Evolutionary conservation across 2,888 invertebrate species (phyloP), one percentile per base, ranked within the genome.

Genomic region (Pyrrhosoma nymphula): DNA sequence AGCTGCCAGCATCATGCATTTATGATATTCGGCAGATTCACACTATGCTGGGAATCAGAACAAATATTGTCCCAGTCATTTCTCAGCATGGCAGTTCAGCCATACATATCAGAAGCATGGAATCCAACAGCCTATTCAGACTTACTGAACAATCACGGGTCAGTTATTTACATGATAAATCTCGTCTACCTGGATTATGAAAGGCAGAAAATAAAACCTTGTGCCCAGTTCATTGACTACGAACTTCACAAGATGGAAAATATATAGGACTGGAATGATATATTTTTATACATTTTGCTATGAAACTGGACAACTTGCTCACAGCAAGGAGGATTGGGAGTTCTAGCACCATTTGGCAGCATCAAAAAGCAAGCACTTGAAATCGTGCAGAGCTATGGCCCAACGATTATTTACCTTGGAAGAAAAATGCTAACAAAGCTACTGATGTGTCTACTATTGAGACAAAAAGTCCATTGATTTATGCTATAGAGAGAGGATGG

Each of bases 281-380:
- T 63, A 91, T 91, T 63, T 90, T 47, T 91, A 63, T 35, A 60
- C 47, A 69, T 93, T 93, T 93, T 47, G 30, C 69, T 69, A 69
- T 47, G 75, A 93, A 93, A 93, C 69, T 93, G 93, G 93, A 93
- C 93, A 93, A 93, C 69, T 93, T 93, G 93, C 93, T 69, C 63
- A 93, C 35, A 56, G 69, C 93, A 93, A 93, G 93, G 47, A 93
- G 93, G 14, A 89, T 89, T 89, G 89, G 93, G 93, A 93, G 75
- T 23, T 93, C 93, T 93, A 93, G 93, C 93, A 93, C 93, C 93
- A 55, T 93, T 93, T 75, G 93, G 93, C 69, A 93, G 93, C 93
- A 69, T 93, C 47, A 47, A 75, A 20, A 93, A 93, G 93, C 93
- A 69, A 93, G 75, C 93, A 93, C 93, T 26, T 69, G 26, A 12